Conservation (phyloP, 2,888 invertebrate species). For the Agrotis exclamationis region DNA sequence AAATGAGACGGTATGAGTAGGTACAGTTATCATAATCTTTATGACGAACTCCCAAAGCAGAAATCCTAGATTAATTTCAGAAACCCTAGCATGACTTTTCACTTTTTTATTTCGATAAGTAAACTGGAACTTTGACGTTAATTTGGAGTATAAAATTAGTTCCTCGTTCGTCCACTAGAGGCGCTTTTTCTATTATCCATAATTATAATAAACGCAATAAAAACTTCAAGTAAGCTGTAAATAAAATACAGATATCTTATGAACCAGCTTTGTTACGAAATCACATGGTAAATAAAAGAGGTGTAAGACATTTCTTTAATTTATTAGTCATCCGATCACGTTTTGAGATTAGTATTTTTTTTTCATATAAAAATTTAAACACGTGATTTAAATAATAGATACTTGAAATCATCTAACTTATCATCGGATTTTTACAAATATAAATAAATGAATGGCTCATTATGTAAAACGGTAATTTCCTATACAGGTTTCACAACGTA, state of each 20-base stretch:
- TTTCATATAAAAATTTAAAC: not conserved
- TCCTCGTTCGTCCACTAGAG: too few species aligned
- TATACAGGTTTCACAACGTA: not conserved
- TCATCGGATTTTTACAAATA: not conserved
- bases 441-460: not conserved
- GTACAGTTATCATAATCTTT: not conserved
- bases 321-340: conserved; percentile 2
- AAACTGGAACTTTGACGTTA: too few species aligned
- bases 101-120: too few species aligned
- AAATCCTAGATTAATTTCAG: too few species aligned
- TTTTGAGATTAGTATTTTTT: not conserved
- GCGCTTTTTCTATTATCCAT: too few species aligned
- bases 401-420: not conserved
- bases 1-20: not conserved
- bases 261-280: too few species aligned
- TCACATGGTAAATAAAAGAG: too few species aligned
- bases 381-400: not conserved
- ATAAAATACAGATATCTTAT: too few species aligned
- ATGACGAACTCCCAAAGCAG: not conserved
- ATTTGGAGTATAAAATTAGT: too few species aligned
- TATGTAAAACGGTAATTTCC: not conserved
- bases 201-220: too few species aligned
- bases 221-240: too few species aligned
- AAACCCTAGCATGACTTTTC: too few species aligned
- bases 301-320: not conserved